These are phyloP conservation scores for Drosophila elegans DNA, from an alignment of 1,140 invertebrate species.

Conservation along the genomic window DNA sequence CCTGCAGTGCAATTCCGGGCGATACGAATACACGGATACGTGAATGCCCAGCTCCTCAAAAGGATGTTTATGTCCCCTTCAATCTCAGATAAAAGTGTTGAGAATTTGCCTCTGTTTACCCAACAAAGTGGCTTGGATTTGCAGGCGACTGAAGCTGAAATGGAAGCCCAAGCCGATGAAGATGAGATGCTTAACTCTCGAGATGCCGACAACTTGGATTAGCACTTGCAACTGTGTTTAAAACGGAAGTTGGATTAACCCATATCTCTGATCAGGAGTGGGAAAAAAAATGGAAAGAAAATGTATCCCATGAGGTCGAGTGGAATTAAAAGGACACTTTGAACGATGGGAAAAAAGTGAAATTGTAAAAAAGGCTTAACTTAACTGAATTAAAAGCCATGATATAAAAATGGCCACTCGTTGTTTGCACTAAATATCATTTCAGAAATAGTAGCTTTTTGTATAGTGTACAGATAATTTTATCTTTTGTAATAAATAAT, in stretches of 20 bases:
- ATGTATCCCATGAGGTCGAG: neutral
- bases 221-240: constrained; percentile 22
- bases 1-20: constrained; percentile 19
- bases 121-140: constrained; percentile 41
- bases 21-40: constrained; percentile 23
- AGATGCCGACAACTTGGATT: constrained; percentile 39
- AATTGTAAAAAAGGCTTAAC: too few relatives aligned
- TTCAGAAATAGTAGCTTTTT: too few relatives aligned
- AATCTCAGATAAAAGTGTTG: constrained; percentile 48
- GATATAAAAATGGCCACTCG: too few relatives aligned
- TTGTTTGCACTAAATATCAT: too few relatives aligned
- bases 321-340: neutral
- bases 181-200: constrained; percentile 45
- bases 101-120: constrained; percentile 41
- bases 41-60: constrained; percentile 23
- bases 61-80: constrained; percentile 40
- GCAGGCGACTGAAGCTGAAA: neutral
- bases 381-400: too few relatives aligned
- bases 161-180: constrained; percentile 27
- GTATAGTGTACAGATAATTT: too few relatives aligned
- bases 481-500: too few relatives aligned
- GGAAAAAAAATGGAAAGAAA: constrained; percentile 2
- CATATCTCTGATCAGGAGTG: constrained; percentile 1
- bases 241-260: constrained; percentile 4
- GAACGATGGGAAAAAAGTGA: neutral